Evolutionary conservation across 2,113 vertebrate genomes (phyloP).

Genomic region (Laterallus jamaicensis): DNA sequence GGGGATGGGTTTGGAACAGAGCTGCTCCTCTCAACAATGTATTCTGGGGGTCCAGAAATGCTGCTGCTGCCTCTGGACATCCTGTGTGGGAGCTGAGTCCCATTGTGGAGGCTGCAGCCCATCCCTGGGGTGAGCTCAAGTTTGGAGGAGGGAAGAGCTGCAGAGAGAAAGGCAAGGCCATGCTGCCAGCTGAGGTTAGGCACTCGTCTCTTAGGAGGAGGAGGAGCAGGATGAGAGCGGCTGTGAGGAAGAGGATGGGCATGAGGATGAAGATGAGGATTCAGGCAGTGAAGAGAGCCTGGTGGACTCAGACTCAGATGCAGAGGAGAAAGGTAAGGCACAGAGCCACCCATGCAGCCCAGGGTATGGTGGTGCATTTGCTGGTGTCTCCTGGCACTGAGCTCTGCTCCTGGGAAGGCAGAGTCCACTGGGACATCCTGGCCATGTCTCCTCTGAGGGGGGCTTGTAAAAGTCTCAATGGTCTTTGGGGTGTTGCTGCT

Average conservation of each 20-base stretch:
- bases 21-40: background rate
- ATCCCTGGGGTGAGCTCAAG: background rate
- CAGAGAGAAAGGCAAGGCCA: background rate
- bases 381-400: background rate
- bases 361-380: background rate
- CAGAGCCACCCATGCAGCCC: accelerated
- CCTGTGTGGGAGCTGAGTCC: background rate
- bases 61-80: background rate
- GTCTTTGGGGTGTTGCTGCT: background rate
- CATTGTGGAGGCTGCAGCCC: background rate
- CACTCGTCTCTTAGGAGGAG: conserved; percentile 79
- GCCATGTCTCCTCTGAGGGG: accelerated
- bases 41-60: background rate
- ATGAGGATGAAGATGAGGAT: conserved; percentile 87
- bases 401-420: background rate
- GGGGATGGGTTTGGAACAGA: background rate
- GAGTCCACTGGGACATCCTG: accelerated
- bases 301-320: conserved; percentile 92
- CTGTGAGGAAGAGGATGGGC: conserved; percentile 91
- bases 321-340: conserved; percentile 89
- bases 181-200: background rate
- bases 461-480: background rate
- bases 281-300: conserved; percentile 94
- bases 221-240: conserved; percentile 89
- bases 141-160: background rate